Evolutionary conservation across 1,140 invertebrate species (phyloP).

Genomic region (Meloidogyne exigua): DNA sequence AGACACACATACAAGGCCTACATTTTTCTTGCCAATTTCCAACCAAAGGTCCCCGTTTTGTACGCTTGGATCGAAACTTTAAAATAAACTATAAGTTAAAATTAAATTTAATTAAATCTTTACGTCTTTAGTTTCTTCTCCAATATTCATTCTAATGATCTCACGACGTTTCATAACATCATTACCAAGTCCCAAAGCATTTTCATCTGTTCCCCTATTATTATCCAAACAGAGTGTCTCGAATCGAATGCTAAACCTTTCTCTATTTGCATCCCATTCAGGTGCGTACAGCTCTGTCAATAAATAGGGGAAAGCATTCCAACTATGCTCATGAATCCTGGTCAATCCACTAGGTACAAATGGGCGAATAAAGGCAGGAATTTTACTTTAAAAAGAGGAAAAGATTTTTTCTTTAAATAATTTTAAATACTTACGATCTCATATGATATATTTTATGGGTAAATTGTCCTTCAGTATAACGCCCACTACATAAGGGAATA

Average conservation of each 20-base stretch:
- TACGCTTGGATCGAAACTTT: not conserved
- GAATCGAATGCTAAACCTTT: not conserved
- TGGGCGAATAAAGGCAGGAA: constrained; percentile 74
- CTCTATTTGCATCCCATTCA: not conserved
- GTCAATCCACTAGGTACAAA: constrained; percentile 90
- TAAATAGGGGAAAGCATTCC: constrained; percentile 84
- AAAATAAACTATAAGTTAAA: not conserved
- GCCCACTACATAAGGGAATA: constrained; percentile 80
- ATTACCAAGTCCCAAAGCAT: not conserved
- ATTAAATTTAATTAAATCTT: not conserved
- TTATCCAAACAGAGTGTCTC: not conserved
- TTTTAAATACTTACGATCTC: constrained; percentile 70
- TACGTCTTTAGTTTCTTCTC: not conserved
- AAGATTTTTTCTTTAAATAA: not conserved
- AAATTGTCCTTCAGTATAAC: constrained; percentile 91
- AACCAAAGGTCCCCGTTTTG: not conserved
- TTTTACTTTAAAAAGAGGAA: constrained; percentile 63
- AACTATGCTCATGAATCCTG: constrained; percentile 97
- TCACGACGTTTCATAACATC: not conserved
- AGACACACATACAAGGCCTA: not conserved
- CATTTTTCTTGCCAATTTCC: not conserved
- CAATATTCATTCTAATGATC: not conserved
- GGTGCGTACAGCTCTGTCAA: not conserved
- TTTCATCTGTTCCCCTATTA: not conserved
- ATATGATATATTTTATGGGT: constrained; percentile 99